phyloP scores from a whole-genome alignment of 2,113 vertebrate genomes.

The Pollimyrus isidori region DNA sequence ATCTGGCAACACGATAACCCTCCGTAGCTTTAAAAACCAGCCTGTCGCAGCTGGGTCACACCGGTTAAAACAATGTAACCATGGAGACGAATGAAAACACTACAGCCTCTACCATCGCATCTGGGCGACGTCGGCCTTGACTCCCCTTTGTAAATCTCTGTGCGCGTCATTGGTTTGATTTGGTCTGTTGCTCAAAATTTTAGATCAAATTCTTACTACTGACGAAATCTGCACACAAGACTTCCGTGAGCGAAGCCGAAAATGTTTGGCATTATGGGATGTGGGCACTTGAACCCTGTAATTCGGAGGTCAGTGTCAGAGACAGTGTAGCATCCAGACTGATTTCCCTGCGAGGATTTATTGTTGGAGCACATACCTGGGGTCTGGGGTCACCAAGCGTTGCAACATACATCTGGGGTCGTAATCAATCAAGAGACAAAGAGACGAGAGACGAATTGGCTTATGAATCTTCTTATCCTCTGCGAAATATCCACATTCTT shows the following conservation, averaged over 20 bases:
- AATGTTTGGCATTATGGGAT: neutral
- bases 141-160: neutral
- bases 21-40: constrained; percentile 11
- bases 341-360: neutral
- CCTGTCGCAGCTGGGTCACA: neutral
- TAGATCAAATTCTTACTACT: neutral
- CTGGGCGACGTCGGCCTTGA: neutral
- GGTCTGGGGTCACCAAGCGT: neutral
- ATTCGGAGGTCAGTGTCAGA: neutral
- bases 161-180: neutral
- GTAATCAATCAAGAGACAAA: neutral
- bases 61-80: neutral
- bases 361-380: neutral
- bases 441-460: neutral
- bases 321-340: neutral
- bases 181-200: neutral
- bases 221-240: neutral
- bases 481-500: neutral
- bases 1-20: neutral
- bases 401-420: neutral
- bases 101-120: neutral
- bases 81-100: neutral
- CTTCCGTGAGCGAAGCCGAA: neutral
- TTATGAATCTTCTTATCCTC: neutral
- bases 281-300: neutral